phyloP scores from a whole-genome alignment of 2,888 invertebrate species.

The Quadroppia sp. region DNA sequence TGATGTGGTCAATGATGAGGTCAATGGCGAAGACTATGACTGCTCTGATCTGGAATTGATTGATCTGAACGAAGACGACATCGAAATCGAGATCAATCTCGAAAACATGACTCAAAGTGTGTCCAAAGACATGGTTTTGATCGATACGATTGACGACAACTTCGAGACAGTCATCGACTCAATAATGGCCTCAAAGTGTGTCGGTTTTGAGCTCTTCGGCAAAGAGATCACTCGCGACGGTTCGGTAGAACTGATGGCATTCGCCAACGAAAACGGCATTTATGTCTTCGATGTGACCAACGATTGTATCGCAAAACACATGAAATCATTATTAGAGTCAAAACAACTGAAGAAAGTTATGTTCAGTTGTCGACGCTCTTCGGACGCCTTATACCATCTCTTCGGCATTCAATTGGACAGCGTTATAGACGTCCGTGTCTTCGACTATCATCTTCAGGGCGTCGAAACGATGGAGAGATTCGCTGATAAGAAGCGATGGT shows the following conservation, averaged over 20 bases:
- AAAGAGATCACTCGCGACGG: background rate
- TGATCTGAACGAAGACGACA: constrained; percentile 29
- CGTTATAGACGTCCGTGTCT: background rate
- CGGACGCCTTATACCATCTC: constrained; percentile 7
- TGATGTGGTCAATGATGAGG: too few species aligned
- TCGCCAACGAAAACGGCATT: background rate
- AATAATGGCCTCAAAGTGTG: background rate
- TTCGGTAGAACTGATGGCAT: background rate
- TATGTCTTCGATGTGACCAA: background rate
- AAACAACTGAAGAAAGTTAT: background rate
- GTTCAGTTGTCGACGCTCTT: background rate
- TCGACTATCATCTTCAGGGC: background rate
- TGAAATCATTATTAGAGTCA: background rate
- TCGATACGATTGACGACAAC: background rate
- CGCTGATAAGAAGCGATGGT: background rate
- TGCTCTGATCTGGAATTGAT: background rate
- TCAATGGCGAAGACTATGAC: background rate
- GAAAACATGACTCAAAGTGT: background rate
- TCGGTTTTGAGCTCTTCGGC: constrained; percentile 5
- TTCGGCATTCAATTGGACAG: background rate
- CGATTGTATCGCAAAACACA: background rate
- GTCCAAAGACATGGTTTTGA: background rate
- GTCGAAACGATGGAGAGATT: background rate
- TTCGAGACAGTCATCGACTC: background rate
- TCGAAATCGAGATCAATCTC: background rate